Evolutionary conservation across 2,888 invertebrate species (phyloP), one percentile per base, ranked within the genome.

Genomic region (Heliconius hortense): DNA sequence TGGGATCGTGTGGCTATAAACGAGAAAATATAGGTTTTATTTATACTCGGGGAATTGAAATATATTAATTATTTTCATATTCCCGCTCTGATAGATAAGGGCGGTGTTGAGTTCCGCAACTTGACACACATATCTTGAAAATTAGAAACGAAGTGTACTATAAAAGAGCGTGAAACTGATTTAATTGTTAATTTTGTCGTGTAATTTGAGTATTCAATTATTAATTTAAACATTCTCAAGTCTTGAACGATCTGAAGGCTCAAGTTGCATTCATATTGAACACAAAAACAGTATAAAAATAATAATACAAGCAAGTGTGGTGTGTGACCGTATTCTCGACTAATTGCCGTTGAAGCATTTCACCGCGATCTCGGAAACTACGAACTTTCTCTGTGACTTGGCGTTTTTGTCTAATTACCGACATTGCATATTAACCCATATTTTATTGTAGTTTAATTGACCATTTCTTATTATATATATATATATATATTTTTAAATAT

Each of bases 301-400:
- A 66, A 70, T 59, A 67, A 64, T 48, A 28, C 75, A 71, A 72
- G 73, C 62, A 74, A 76, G 66, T 67, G 63, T 74, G 66, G 69
- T 76, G 76, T 79, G 71, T 76, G 76, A 78, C 76, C 76, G 76
- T 78, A 63, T 79, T 81, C 69, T 76, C 63, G 71, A 71, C 71
- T 80, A 78, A 78, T 79, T 76, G 77, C 72, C 76, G 76, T 78
- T 73, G 76, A 72, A 74, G 74, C 77, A 79, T 82, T 81, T 82
- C 81, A 80, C 81, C 77, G 79, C 75, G 71, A 78, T 80, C 79
- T 79, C 75, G 77, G 76, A 76, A 73, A 78, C 74, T 74, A 72
- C 72, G 74, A 73, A 80, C 83, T 83, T 82, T 83, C 83, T 82
- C 82, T 80, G 79, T 83, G 81, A 82, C 78, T 81, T 67, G 64